Percentiles rank a stretch among this genome's conserved stretches.
These are phyloP conservation scores for Amphipoea lucens DNA, from an alignment of 2,888 invertebrate species.

Conservation along the genomic window DNA sequence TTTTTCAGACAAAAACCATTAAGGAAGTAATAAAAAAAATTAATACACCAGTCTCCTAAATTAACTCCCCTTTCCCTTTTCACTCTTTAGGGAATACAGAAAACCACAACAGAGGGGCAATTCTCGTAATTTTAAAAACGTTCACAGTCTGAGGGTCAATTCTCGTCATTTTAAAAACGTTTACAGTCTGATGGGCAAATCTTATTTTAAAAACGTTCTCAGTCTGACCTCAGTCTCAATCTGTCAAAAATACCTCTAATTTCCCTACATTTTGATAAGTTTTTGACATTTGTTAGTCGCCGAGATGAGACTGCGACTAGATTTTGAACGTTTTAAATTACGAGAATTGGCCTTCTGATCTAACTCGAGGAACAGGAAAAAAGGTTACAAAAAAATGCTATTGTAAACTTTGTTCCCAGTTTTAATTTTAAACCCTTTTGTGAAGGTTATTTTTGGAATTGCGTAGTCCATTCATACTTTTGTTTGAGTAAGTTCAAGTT, in stretches of 20 bases:
- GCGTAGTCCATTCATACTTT: conserved; percentile 38
- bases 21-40: conserved; percentile 19
- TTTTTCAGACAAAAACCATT: not conserved
- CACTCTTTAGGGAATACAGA: conserved; percentile 25
- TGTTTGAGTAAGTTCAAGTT: conserved; percentile 32
- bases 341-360: not conserved
- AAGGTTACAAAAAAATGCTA: conserved; percentile 46
- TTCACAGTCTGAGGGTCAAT: no score
- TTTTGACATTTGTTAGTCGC: no score
- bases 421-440: conserved; percentile 49
- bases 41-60: conserved; percentile 7
- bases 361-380: conserved; percentile 44
- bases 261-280: no score
- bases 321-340: no score
- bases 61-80: conserved; percentile 13
- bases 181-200: no score
- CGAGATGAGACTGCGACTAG: no score
- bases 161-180: no score
- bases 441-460: conserved; percentile 39
- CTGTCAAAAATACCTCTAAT: no score
- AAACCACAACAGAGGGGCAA: conserved; percentile 12
- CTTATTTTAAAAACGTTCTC: no score
- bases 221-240: no score
- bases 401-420: conserved; percentile 44
- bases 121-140: no score